phyloP scores from a whole-genome alignment of 2,888 invertebrate genomes.

The Aricia artaxerxes region DNA sequence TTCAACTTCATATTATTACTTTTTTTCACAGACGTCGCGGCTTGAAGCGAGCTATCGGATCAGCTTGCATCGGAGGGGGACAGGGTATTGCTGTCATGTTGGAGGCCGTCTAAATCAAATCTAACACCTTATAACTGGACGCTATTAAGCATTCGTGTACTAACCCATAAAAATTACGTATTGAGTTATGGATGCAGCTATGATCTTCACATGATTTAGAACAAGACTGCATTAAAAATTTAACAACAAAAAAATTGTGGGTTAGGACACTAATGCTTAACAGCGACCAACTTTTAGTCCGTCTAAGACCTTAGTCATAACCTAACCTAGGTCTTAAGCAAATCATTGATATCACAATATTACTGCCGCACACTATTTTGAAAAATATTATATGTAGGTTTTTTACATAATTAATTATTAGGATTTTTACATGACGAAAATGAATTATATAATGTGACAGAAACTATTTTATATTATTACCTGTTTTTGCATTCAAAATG shows the following conservation, averaged over 20 bases:
- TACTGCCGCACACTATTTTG: not conserved
- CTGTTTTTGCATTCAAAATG: not conserved
- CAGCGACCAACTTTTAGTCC: not conserved
- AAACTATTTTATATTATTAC: not conserved
- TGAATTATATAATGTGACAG: not conserved
- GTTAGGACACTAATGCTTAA: too few species aligned
- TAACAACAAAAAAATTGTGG: too few species aligned
- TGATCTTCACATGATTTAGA: too few species aligned
- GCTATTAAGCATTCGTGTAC: too few species aligned
- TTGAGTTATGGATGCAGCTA: too few species aligned
- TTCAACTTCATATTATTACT: not conserved
- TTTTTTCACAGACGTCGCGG: conserved; percentile 86
- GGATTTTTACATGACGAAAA: not conserved
- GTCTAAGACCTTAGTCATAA: not conserved
- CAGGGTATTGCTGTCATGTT: conserved; percentile 97
- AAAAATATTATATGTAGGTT: not conserved
- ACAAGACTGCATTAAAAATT: too few species aligned
- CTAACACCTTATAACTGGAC: too few species aligned
- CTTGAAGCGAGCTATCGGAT: conserved; percentile 93
- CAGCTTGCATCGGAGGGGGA: conserved; percentile 99
- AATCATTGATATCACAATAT: not conserved
- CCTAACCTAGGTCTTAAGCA: not conserved
- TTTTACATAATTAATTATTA: not conserved
- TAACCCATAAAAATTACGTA: too few species aligned
- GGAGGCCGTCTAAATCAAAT: conserved; percentile 81